These are phyloP conservation scores for Sphenodon punctatus DNA, from an alignment of 2,797 vertebrate species.

Conservation along the genomic window DNA sequence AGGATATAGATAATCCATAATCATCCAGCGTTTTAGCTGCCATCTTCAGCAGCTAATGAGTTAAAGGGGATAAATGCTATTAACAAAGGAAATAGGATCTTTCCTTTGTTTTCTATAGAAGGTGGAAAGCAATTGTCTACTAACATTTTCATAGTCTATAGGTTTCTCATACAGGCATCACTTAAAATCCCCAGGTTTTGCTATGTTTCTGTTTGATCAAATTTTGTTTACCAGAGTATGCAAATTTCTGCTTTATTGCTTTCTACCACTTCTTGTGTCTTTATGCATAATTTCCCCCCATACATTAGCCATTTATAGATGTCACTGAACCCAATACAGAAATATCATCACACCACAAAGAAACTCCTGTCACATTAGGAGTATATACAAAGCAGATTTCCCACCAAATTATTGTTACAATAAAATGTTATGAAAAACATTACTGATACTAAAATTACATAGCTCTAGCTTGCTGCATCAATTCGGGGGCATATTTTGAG, in stretches of 20 bases:
- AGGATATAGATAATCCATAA: background rate
- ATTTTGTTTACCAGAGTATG: background rate
- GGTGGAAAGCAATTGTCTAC: constrained; percentile 35
- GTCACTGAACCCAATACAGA: background rate
- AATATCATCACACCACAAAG: background rate
- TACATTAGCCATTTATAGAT: background rate
- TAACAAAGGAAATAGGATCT: constrained; percentile 68
- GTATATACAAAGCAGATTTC: background rate
- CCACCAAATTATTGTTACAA: background rate
- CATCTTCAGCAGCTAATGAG: constrained; percentile 59
- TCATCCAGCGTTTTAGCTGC: constrained; percentile 5
- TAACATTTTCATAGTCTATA: constrained; percentile 17
- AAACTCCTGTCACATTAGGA: background rate
- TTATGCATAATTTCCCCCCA: background rate
- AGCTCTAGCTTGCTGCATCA: background rate
- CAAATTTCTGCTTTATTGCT: background rate
- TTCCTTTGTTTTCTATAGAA: constrained; percentile 70
- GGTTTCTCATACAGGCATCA: background rate
- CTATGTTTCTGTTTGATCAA: constrained; percentile 2
- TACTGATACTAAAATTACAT: background rate
- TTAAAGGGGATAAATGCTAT: constrained; percentile 68
- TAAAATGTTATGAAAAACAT: background rate
- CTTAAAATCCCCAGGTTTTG: constrained; percentile 23
- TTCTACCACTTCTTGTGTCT: background rate
- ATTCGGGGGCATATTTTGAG: background rate